These are phyloP conservation scores for Opisthograptis luteolata DNA, from an alignment of 2,888 invertebrate genomes.

Conservation along the genomic window DNA sequence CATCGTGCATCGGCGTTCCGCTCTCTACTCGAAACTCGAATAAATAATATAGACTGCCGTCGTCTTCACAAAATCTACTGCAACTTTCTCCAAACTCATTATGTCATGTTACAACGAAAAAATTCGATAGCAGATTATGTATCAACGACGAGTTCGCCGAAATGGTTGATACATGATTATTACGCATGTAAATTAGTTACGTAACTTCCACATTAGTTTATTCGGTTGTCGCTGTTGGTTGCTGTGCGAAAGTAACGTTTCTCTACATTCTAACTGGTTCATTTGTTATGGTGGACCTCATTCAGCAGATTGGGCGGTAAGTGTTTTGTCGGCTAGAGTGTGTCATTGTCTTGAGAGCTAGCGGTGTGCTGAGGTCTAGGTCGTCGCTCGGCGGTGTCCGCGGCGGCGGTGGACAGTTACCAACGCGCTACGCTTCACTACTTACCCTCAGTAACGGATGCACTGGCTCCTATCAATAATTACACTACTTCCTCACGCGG, in stretches of 20 bases:
- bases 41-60: slow-evolving; percentile 33
- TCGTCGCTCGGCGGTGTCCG: slow-evolving; percentile 26
- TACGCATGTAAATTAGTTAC: slow-evolving; percentile 27
- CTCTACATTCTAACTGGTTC: slow-evolving; percentile 7
- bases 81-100: slow-evolving; percentile 51
- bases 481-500: slow-evolving; percentile 36
- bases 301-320: slow-evolving; percentile 9
- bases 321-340: slow-evolving; percentile 4
- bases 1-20: slow-evolving; percentile 42
- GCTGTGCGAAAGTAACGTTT: slow-evolving; percentile 2
- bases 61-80: slow-evolving; percentile 43
- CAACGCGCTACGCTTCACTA: slow-evolving; percentile 61
- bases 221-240: neutral
- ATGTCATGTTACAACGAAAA: slow-evolving; percentile 44
- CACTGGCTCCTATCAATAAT: slow-evolving; percentile 58
- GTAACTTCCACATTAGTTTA: slow-evolving; percentile 15
- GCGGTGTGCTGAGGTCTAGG: slow-evolving; percentile 45
- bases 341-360: slow-evolving; percentile 14
- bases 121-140: slow-evolving; percentile 43
- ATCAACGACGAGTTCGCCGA: slow-evolving; percentile 32
- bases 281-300: slow-evolving; percentile 21
- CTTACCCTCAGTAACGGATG: slow-evolving; percentile 54
- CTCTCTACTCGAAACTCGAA: slow-evolving; percentile 44
- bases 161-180: slow-evolving; percentile 34
- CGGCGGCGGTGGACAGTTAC: slow-evolving; percentile 50